Evolutionary conservation across 2,797 vertebrate species (phyloP).

Genomic region (Pseudocheirus occidentalis): DNA sequence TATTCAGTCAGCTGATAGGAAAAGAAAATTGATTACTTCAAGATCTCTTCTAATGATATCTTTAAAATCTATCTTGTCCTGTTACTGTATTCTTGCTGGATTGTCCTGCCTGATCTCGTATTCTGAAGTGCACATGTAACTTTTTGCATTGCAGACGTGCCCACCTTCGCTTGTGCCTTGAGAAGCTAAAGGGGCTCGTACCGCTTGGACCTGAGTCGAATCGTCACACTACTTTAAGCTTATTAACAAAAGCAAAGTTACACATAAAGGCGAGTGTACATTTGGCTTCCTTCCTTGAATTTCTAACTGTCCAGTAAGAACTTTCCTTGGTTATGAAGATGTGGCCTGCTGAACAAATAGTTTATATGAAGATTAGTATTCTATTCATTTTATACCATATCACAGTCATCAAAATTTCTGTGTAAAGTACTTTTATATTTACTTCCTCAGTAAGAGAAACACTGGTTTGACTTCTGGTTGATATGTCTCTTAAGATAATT

Average conservation of each 20-base stretch:
- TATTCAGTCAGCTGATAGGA: slow-evolving; percentile 1
- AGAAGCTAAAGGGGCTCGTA: slow-evolving; percentile 94
- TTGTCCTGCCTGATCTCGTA: background rate
- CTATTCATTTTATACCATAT: background rate
- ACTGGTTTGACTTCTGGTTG: slow-evolving; percentile 24
- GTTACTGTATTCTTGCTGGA: slow-evolving; percentile 4
- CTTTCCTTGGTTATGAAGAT: background rate
- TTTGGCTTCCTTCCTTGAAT: background rate
- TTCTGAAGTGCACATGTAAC: slow-evolving; percentile 40
- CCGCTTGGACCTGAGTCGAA: slow-evolving; percentile 91
- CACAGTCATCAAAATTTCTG: background rate
- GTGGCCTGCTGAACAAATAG: background rate
- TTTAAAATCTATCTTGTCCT: background rate
- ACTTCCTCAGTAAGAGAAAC: slow-evolving; percentile 22
- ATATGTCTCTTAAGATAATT: slow-evolving; percentile 14
- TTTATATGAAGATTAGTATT: background rate
- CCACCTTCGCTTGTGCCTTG: slow-evolving; percentile 93
- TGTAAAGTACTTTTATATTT: background rate
- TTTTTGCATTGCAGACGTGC: slow-evolving; percentile 87
- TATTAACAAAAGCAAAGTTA: slow-evolving; percentile 94
- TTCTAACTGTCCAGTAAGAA: background rate
- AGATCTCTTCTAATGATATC: slow-evolving; percentile 9
- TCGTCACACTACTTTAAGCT: slow-evolving; percentile 94
- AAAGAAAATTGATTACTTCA: background rate
- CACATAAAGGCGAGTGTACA: slow-evolving; percentile 91